Base-by-base conservation (phyloP, 2,113 vertebrate species). In the Peromyscus leucopus region DNA sequence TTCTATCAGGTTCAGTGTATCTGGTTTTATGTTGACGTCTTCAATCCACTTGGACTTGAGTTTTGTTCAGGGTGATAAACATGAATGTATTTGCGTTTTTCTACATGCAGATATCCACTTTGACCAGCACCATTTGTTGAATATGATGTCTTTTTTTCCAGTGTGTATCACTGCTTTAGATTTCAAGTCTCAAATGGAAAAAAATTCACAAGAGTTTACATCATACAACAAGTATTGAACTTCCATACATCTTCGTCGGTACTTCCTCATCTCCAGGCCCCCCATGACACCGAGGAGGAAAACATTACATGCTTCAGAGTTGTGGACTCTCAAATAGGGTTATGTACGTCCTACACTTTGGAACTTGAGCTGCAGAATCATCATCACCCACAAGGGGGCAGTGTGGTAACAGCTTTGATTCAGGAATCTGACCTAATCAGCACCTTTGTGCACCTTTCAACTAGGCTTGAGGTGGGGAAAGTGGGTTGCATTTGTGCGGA, bases 311-410 rank as follows among this genome's bases (percentile, higher is more conserved):
- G 8, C 2, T 26, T 79, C 57, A 82, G 76, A 74, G 19, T 36
- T 51, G 5, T 26, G 42, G 7, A 5, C 22, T 94, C 36, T 84
- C 80, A 72, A 75, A 9, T 48, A n/a, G 48, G 69, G 11, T 93
- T 4, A 22, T 4, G 3, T 24, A 10, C 2, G 2, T 33, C 2
- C 15, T 26, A 48, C n/a, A 1, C 36, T 86, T 84, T 55, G 26
- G 55, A 84, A 90, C 10, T 16, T 33, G 46, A 88, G 9, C 22
- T 69, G 72, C 67, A 82, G 89, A 94, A 57, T 93, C n/a, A 19
- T 6, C 0, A 5, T 2, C 8, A 0, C 67, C 72, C 98, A 96
- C 57, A 72, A 92, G 98, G 95, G 91, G 98, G 97, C 98, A 76
- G 92, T 97, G 95, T 96, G 91, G 92, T 22, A 26, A 95, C 94